A percentile compares a stretch with the other conserved stretches of the same genome.
Evolutionary conservation across 2,113 vertebrate species (phyloP).

Genomic region (Aphyosemion australe): DNA sequence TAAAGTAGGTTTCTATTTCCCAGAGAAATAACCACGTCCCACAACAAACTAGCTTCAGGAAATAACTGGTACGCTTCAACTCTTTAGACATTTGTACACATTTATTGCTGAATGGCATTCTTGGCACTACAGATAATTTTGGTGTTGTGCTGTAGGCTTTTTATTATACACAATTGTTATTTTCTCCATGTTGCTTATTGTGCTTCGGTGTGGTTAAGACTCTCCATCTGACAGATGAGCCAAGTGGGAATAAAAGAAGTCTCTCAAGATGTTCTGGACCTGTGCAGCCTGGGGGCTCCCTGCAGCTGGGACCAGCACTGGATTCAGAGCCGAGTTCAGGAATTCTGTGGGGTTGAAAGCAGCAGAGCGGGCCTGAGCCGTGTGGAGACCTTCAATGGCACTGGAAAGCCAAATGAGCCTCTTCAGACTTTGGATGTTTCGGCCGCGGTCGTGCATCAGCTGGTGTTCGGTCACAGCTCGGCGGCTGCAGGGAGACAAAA

Average conservation of each 20-base stretch:
- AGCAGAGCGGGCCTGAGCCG: slow-evolving; percentile 63
- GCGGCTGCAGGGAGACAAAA: slow-evolving; percentile 56
- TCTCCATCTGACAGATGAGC: slow-evolving; percentile 44
- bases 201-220: slow-evolving; percentile 25
- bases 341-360: slow-evolving; percentile 14
- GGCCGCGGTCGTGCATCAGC: slow-evolving; percentile 81
- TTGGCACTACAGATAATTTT: background rate
- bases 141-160: background rate
- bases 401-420: slow-evolving; percentile 82
- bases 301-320: slow-evolving; percentile 21
- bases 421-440: slow-evolving; percentile 81
- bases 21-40: background rate
- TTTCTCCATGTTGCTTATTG: background rate
- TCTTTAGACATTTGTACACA: background rate
- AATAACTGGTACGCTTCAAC: background rate
- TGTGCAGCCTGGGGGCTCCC: slow-evolving; percentile 21
- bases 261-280: slow-evolving; percentile 63
- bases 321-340: slow-evolving; percentile 32
- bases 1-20: too few relatives aligned
- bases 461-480: slow-evolving; percentile 83
- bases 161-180: slow-evolving; percentile 6
- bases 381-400: slow-evolving; percentile 79
- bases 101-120: slow-evolving; percentile 1
- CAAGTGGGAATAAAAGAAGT: slow-evolving; percentile 68
- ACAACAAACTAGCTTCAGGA: background rate